phyloP scores from a whole-genome alignment of 1,140 invertebrate genomes.

The Atta cephalotes region DNA sequence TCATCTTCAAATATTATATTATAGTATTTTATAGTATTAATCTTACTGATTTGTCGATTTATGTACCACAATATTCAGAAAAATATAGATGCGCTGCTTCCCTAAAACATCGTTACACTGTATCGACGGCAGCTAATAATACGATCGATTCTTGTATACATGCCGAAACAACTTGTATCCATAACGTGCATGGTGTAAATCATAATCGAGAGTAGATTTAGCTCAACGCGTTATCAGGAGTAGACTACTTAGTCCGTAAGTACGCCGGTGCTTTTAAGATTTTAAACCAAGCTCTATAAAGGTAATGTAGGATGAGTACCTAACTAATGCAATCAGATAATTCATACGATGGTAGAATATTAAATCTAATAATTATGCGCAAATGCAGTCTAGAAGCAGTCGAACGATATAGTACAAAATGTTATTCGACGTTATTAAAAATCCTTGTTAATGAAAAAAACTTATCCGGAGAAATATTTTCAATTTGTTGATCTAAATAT shows the following conservation, averaged over 20 bases:
- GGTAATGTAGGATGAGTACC: slow-evolving; percentile 33
- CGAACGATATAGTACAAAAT: too few species aligned
- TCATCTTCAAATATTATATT: neutral
- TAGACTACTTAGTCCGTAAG: slow-evolving; percentile 53
- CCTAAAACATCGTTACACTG: slow-evolving; percentile 13
- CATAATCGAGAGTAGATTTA: slow-evolving; percentile 14
- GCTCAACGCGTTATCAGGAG: slow-evolving; percentile 27
- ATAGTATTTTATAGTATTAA: slow-evolving; percentile 24
- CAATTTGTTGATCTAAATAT: neutral
- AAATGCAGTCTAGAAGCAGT: slow-evolving; percentile 2
- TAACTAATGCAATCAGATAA: slow-evolving; percentile 49
- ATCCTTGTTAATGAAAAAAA: neutral
- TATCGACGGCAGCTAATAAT: slow-evolving; percentile 9
- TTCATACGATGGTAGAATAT: slow-evolving; percentile 42
- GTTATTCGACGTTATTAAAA: neutral
- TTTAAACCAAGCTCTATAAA: slow-evolving; percentile 46
- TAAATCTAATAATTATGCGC: slow-evolving; percentile 40
- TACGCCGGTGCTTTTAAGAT: slow-evolving; percentile 59
- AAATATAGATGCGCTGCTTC: slow-evolving; percentile 18
- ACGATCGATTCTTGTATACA: slow-evolving; percentile 51
- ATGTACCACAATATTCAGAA: slow-evolving; percentile 37
- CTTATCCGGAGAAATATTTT: neutral
- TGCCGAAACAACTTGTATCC: slow-evolving; percentile 30
- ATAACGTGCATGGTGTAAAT: slow-evolving; percentile 26
- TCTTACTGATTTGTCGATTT: slow-evolving; percentile 37